phyloP scores from a whole-genome alignment of 2,888 invertebrate species.

The Agrotis ipsilon region DNA sequence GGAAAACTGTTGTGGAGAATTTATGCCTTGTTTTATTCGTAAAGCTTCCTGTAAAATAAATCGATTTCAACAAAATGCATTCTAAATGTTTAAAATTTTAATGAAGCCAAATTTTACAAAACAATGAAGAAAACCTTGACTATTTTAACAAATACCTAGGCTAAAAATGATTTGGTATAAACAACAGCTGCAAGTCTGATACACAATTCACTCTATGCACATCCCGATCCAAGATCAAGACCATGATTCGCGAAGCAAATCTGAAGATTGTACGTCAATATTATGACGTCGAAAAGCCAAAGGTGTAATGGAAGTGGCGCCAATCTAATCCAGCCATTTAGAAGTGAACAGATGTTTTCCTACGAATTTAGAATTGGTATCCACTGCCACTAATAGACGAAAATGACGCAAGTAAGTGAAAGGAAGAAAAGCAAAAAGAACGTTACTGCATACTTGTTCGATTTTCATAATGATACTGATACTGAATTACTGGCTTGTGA shows the following conservation, averaged over 20 bases:
- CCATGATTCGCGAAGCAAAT: slow-evolving; percentile 20
- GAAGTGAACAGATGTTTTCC: slow-evolving; percentile 39
- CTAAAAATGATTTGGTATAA: not conserved
- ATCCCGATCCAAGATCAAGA: slow-evolving; percentile 12
- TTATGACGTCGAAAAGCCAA: slow-evolving; percentile 39
- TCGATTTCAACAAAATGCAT: not conserved
- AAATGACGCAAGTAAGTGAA: slow-evolving; percentile 26
- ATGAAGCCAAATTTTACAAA: not conserved
- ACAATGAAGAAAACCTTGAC: not conserved
- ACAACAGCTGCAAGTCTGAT: not conserved
- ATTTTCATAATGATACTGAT: not conserved
- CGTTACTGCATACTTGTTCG: not conserved
- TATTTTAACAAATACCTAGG: not conserved
- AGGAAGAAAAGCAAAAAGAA: slow-evolving; percentile 11
- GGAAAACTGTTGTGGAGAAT: not conserved
- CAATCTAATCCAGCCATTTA: slow-evolving; percentile 44
- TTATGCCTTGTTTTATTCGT: not conserved
- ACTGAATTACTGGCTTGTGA: not conserved
- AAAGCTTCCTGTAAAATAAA: not conserved
- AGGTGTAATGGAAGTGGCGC: slow-evolving; percentile 61
- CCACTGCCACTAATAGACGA: slow-evolving; percentile 26
- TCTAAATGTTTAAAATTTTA: not conserved
- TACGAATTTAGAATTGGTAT: slow-evolving; percentile 42
- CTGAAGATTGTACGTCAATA: slow-evolving; percentile 27
- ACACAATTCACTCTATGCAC: not conserved